Evolutionary conservation across 2,113 vertebrate genomes (phyloP).

Genomic region (Dasyornis broadbenti): DNA sequence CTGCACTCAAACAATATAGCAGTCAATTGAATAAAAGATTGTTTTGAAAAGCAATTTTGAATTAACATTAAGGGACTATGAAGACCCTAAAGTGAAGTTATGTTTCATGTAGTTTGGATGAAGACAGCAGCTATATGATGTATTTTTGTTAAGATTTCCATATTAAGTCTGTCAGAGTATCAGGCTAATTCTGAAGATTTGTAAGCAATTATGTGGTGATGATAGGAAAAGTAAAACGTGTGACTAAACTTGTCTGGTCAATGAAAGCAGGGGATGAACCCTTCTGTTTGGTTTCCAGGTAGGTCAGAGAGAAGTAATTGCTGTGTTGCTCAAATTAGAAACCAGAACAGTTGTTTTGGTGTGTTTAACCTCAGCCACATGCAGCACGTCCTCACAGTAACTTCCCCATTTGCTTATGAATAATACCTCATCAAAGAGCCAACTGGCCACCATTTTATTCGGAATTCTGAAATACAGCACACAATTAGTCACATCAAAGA

Average conservation of each 20-base stretch:
- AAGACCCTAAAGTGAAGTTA: neutral
- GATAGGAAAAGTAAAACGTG: neutral
- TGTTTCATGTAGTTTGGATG: neutral
- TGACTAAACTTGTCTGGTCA: conserved; percentile 4
- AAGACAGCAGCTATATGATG: neutral
- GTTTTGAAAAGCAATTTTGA: neutral
- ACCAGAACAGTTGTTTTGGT: neutral
- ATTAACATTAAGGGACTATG: neutral
- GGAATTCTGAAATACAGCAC: neutral
- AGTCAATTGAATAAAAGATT: neutral
- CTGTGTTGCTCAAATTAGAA: conserved; percentile 5
- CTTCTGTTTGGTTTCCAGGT: conserved; percentile 9
- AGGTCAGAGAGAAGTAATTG: neutral
- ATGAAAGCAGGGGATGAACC: neutral
- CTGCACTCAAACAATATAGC: neutral
- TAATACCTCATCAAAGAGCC: conserved; percentile 3
- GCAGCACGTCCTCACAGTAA: neutral
- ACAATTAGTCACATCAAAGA: conserved; percentile 34
- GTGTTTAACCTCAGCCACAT: neutral
- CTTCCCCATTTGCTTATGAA: neutral
- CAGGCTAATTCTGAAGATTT: conserved; percentile 4
- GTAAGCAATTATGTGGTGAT: conserved; percentile 16
- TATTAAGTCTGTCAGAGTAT: neutral
- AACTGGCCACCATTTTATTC: neutral
- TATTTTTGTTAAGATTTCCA: neutral